phyloP scores from a whole-genome alignment of 2,888 invertebrate species.

The Sericinus montela region DNA sequence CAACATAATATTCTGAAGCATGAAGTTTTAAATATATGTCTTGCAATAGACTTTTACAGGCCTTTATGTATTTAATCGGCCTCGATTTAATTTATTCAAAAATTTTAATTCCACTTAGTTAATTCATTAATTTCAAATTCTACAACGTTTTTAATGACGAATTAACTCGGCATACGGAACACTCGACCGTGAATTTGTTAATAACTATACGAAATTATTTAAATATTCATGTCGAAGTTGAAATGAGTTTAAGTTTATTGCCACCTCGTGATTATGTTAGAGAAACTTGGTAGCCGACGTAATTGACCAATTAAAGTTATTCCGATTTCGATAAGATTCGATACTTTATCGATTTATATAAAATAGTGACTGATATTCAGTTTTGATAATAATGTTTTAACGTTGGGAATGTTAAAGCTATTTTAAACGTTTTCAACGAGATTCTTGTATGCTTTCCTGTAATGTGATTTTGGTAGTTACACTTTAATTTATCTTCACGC shows the following conservation, averaged over 20 bases:
- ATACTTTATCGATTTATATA: not conserved
- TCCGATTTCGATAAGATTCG: slow-evolving; percentile 6
- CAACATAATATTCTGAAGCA: too few species aligned
- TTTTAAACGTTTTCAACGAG: too few species aligned
- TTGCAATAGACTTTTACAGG: too few species aligned
- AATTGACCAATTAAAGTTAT: slow-evolving; percentile 9
- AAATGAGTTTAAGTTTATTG: not conserved
- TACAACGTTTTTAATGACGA: slow-evolving; percentile 6
- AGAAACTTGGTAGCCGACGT: slow-evolving; percentile 11
- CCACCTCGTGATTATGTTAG: not conserved
- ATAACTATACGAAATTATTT: slow-evolving; percentile 6
- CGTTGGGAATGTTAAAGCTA: not conserved
- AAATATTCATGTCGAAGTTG: slow-evolving; percentile 1
- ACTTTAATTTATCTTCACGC: too few species aligned
- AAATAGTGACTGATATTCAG: not conserved
- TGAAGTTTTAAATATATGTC: too few species aligned
- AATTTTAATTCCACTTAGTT: slow-evolving; percentile 12
- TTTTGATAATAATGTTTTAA: not conserved
- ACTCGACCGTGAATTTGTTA: slow-evolving; percentile 7
- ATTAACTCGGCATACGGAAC: slow-evolving; percentile 5
- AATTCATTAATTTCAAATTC: slow-evolving; percentile 10
- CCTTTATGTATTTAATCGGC: not conserved
- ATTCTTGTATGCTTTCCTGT: too few species aligned
- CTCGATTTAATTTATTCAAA: slow-evolving; percentile 11
- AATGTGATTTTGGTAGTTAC: too few species aligned